phyloP scores from a whole-genome alignment of 2,113 vertebrate genomes.

The Alethe diademata region DNA sequence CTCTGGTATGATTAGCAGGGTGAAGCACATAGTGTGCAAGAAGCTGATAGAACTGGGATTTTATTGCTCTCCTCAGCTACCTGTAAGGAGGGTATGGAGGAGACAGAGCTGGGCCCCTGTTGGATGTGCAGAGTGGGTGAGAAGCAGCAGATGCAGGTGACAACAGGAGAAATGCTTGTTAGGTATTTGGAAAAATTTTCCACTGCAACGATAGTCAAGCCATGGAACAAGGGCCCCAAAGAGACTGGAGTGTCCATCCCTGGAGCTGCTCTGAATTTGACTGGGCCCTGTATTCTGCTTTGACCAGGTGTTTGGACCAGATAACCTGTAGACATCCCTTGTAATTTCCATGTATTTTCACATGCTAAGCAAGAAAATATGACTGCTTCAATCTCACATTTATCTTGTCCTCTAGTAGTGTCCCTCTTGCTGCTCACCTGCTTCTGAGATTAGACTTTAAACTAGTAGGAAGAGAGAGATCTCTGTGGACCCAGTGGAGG shows the following conservation, averaged over 20 bases:
- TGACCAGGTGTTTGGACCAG: background rate
- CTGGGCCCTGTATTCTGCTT: background rate
- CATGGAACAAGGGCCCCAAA: background rate
- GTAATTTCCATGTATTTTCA: background rate
- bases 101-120: background rate
- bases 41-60: background rate
- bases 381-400: background rate
- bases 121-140: background rate
- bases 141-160: background rate
- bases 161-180: background rate
- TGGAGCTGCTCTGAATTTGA: background rate
- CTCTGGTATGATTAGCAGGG: background rate
- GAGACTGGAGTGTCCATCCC: background rate
- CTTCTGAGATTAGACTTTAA: background rate
- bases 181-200: background rate
- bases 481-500: background rate
- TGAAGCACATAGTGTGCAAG: background rate
- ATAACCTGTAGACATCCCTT: background rate
- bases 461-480: background rate
- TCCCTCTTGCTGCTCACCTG: background rate
- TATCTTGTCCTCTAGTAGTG: background rate
- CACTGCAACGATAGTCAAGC: background rate
- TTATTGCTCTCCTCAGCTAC: background rate
- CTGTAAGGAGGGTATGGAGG: background rate
- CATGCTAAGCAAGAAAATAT: background rate